Conservation (phyloP, 2,888 invertebrate species). For the Acanthosepion lycidas region DNA sequence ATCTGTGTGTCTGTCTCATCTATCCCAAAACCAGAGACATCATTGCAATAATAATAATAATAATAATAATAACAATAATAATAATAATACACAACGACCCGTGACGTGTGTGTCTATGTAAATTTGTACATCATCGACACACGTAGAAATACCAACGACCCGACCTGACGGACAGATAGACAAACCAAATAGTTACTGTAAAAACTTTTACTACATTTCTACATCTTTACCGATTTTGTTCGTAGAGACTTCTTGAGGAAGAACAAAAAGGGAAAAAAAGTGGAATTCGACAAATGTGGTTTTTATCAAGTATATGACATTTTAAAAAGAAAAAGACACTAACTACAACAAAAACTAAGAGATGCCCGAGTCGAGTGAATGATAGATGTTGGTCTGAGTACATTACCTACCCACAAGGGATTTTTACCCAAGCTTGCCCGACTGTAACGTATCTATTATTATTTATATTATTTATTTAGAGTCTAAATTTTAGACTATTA, state of each 20-base stretch:
- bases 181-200: slow-evolving; percentile 22
- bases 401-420: slow-evolving; percentile 11
- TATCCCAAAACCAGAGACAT: neutral
- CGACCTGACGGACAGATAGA: slow-evolving; percentile 15
- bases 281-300: neutral
- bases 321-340: neutral
- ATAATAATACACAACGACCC: slow-evolving; percentile 2
- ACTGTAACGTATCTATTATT: slow-evolving; percentile 42
- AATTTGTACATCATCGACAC: neutral
- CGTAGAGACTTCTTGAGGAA: neutral
- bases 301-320: slow-evolving; percentile 8
- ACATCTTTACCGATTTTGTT: neutral
- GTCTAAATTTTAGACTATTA: neutral
- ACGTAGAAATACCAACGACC: slow-evolving; percentile 2
- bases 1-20: neutral
- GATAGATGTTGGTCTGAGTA: slow-evolving; percentile 33
- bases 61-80: neutral
- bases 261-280: neutral
- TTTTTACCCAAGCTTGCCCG: slow-evolving; percentile 13
- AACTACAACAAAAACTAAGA: neutral
- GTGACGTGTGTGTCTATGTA: slow-evolving; percentile 9
- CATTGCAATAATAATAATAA: neutral
- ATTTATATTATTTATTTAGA: slow-evolving; percentile 33
- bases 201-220: neutral
- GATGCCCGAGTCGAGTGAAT: neutral